These are phyloP conservation scores for Catonia carolina DNA, from an alignment of 2,888 invertebrate genomes.

Conservation along the genomic window DNA sequence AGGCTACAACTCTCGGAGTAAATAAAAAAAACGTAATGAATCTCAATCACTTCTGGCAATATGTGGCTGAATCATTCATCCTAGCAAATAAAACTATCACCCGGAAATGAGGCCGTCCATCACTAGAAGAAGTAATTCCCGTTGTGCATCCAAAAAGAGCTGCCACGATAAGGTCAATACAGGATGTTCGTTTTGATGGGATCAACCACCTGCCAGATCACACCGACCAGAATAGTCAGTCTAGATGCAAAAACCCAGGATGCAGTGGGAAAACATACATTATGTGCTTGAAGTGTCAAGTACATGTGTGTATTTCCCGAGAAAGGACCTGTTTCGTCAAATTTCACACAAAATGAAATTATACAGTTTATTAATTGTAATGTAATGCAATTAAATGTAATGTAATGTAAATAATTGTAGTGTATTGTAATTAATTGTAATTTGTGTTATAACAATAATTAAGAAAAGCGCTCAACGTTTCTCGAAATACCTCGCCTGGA, in stretches of 20 bases:
- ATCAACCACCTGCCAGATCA: conserved; percentile 5
- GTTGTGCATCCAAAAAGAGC: background rate
- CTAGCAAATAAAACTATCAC: conserved; percentile 10
- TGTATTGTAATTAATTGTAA: too few species aligned
- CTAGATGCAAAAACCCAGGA: conserved; percentile 8
- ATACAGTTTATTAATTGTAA: too few species aligned
- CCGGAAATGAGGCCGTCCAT: conserved; percentile 17
- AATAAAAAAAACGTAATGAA: conserved; percentile 20
- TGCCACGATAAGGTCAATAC: background rate
- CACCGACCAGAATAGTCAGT: conserved; percentile 3
- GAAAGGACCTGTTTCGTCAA: background rate
- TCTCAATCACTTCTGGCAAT: conserved; percentile 21
- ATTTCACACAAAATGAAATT: background rate
- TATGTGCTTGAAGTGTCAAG: conserved; percentile 6
- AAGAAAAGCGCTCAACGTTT: too few species aligned
- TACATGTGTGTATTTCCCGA: conserved; percentile 1
- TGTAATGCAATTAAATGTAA: too few species aligned
- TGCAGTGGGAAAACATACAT: conserved; percentile 17
- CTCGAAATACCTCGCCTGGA: too few species aligned
- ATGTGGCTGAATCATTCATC: conserved; percentile 19
- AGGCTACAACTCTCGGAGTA: conserved; percentile 8
- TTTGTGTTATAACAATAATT: too few species aligned
- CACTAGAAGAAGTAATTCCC: conserved; percentile 4
- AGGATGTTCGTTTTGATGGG: conserved; percentile 5
- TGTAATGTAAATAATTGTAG: too few species aligned